phyloP scores from a whole-genome alignment of 2,113 vertebrate species.

The zebrafish (Danio rerio) region DNA sequence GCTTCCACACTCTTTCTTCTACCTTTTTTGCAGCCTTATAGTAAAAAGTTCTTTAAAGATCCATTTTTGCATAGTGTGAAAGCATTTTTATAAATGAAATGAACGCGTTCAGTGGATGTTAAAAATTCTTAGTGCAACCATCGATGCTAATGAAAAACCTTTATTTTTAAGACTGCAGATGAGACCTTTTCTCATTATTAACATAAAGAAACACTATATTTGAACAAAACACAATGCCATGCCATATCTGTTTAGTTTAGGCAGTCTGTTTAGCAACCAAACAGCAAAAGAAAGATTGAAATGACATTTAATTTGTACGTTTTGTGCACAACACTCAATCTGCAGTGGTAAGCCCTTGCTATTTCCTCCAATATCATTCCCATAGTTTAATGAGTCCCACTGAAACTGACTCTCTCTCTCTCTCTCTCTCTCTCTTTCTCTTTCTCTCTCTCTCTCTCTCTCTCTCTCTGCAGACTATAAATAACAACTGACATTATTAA shows the following conservation, averaged over 20 bases:
- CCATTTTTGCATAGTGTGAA: too few species aligned
- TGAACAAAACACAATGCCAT: not conserved
- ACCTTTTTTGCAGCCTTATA: too few species aligned
- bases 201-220: not conserved
- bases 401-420: conserved; percentile 5
- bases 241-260: not conserved
- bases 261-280: not conserved
- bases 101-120: too few species aligned
- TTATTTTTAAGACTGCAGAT: too few species aligned
- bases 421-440: not conserved
- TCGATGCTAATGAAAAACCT: too few species aligned
- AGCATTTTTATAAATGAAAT: too few species aligned
- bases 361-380: not conserved
- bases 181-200: not conserved
- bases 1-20: too few species aligned
- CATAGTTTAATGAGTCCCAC: conserved; percentile 28
- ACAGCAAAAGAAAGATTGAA: not conserved
- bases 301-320: conserved; percentile 11
- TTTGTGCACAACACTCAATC: not conserved
- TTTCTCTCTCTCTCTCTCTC: too few species aligned
- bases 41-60: too few species aligned
- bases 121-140: too few species aligned
- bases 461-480: conserved; percentile 6
- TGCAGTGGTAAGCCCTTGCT: not conserved
- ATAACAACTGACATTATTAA: conserved; percentile 14